These are phyloP conservation scores for Calliopsis andreniformis DNA, from an alignment of 1,140 invertebrate genomes.

Conservation along the genomic window DNA sequence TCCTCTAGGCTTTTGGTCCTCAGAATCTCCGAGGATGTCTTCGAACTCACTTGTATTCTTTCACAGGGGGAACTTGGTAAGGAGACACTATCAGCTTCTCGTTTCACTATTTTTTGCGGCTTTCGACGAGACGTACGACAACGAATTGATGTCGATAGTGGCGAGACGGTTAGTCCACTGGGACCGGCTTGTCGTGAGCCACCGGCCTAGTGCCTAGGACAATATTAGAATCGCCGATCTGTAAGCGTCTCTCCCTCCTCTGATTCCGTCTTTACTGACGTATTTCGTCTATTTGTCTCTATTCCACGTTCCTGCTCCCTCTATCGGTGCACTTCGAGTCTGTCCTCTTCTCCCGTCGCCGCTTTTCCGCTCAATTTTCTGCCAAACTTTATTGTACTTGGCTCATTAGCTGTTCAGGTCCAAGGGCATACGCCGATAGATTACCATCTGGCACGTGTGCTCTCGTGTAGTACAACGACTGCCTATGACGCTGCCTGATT, in stretches of 20 bases:
- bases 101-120: neutral
- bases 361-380: neutral
- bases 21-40: neutral
- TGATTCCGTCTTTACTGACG: conserved; percentile 9
- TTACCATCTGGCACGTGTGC: neutral
- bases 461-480: neutral
- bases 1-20: too few species aligned
- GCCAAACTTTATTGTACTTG: neutral
- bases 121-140: conserved; percentile 18
- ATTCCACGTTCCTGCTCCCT: conserved; percentile 21
- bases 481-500: neutral
- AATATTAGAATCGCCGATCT: conserved; percentile 78
- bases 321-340: neutral
- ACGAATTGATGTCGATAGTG: conserved; percentile 47
- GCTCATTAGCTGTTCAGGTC: conserved; percentile 9
- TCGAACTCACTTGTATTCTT: neutral
- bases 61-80: neutral
- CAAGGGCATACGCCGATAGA: neutral
- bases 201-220: conserved; percentile 73
- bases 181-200: conserved; percentile 58
- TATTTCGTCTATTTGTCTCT: conserved; percentile 19
- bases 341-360: conserved; percentile 1
- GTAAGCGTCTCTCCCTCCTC: conserved; percentile 55
- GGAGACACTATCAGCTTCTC: neutral
- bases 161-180: conserved; percentile 62